Conservation (phyloP, 1,140 invertebrate species). For the Portunus trituberculatus region DNA sequence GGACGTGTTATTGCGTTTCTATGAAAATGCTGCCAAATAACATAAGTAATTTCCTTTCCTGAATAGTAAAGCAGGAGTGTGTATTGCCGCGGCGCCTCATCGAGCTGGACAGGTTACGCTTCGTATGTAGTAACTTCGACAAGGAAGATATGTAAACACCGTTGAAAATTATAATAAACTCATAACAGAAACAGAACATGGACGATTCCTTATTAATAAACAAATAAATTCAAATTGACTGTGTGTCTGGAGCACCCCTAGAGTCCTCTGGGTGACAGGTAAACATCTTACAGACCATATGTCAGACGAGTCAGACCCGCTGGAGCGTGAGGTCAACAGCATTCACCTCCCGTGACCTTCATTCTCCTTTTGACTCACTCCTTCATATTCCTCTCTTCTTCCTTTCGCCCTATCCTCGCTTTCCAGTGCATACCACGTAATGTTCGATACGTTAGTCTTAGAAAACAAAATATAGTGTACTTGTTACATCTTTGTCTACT, state of each 20-base stretch:
- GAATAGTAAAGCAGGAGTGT: neutral
- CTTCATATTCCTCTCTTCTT: neutral
- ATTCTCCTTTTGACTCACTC: neutral
- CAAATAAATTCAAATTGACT: neutral
- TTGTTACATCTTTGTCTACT: too few relatives aligned
- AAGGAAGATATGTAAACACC: neutral
- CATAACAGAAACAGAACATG: conserved; percentile 12
- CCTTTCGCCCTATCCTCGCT: neutral
- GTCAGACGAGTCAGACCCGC: neutral
- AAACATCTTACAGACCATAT: conserved; percentile 1
- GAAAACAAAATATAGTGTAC: too few relatives aligned
- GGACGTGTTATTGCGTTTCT: neutral
- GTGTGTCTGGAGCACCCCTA: neutral
- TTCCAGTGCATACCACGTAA: neutral
- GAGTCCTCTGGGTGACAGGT: neutral
- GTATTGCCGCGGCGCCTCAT: neutral
- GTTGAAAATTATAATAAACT: neutral
- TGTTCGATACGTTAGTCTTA: neutral
- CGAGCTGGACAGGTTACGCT: neutral
- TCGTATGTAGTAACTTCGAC: neutral
- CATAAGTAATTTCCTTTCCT: neutral
- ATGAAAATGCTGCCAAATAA: neutral
- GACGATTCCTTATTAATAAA: neutral
- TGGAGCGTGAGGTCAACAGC: neutral
- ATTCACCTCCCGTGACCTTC: neutral